phyloP scores from a whole-genome alignment of 2,888 invertebrate species.

The Caenorhabditis angaria region DNA sequence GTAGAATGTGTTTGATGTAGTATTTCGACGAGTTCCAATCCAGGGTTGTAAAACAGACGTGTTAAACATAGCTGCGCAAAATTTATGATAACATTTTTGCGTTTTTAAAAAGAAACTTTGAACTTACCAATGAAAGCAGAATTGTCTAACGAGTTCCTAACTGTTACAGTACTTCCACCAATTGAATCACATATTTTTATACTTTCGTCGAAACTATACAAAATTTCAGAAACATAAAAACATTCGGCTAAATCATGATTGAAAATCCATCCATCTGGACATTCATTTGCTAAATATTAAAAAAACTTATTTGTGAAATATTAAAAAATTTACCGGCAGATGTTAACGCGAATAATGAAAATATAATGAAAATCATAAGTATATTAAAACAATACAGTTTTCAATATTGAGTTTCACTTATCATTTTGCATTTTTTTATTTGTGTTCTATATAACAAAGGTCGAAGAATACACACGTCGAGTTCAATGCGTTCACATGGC shows the following conservation, averaged over 20 bases:
- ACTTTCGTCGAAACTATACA: constrained; percentile 29
- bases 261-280: constrained; percentile 26
- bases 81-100: neutral
- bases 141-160: constrained; percentile 12
- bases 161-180: constrained; percentile 20
- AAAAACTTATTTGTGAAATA: no score
- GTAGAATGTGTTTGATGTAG: constrained; percentile 24
- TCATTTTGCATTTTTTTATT: no score
- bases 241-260: constrained; percentile 16
- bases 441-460: no score
- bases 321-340: no score
- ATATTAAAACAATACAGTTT: no score
- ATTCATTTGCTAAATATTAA: constrained; percentile 10
- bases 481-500: no score
- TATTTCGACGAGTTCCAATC: constrained; percentile 20
- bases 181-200: constrained; percentile 21
- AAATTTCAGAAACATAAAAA: constrained; percentile 10
- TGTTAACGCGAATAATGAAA: no score
- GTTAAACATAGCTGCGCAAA: constrained; percentile 23
- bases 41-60: constrained; percentile 19
- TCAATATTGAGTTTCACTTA: no score
- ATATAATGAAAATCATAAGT: no score
- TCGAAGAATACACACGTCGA: no score
- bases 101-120: neutral
- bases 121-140: constrained; percentile 16